Evolutionary conservation across 2,797 vertebrate species (phyloP), one percentile per base, ranked within the genome.

Genomic region (Cyprinella venusta): DNA sequence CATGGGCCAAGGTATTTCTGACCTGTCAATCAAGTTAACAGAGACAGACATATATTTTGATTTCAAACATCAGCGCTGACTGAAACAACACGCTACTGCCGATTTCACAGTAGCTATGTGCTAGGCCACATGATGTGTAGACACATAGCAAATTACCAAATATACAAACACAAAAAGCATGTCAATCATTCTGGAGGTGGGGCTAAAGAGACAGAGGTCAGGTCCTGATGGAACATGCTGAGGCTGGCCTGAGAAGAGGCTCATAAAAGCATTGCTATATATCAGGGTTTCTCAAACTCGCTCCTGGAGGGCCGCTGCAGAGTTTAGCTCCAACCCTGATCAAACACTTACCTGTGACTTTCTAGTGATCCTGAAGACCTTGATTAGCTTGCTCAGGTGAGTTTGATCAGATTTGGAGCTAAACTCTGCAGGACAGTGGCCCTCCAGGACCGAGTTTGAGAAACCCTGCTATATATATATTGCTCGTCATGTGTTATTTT

Each of bases 21-120:
- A 45, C 50, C 70, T 69, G 78, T 79, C 69, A 88, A 84, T 90
- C 90, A 78, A 71, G 81, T 83, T 92, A 90, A 91, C 80, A 69
- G 61, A 80, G 74, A 86, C 76, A 68, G 88, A 68, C 76, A 81
- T 78, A 52, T 76, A 76, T 84, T 85, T 84, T 45, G 82, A 67
- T 80, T 85, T 74, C 59, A 75, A 74, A 65, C 77, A 80, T 74
- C 68, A 76, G 69, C 15, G 54, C 56, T 74, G 80, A 87, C 86
- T 86, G 79, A 78, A 88, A 86, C 87, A 85, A 82, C 82, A 86
- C 78, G 79, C 83, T 79, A 85, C 79, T 76, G 81, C 9, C 9
- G 4, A 79, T 72, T 88, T 75, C 79, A 85, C 75, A 75, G 82
- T 76, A 79, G 81, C 63, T 67, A 82, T 77, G 85, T 61, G 87